A percentile compares a stretch with the other conserved stretches of the same genome.
phyloP scores from a whole-genome alignment of 2,888 invertebrate species.

The Apoda limacodes region DNA sequence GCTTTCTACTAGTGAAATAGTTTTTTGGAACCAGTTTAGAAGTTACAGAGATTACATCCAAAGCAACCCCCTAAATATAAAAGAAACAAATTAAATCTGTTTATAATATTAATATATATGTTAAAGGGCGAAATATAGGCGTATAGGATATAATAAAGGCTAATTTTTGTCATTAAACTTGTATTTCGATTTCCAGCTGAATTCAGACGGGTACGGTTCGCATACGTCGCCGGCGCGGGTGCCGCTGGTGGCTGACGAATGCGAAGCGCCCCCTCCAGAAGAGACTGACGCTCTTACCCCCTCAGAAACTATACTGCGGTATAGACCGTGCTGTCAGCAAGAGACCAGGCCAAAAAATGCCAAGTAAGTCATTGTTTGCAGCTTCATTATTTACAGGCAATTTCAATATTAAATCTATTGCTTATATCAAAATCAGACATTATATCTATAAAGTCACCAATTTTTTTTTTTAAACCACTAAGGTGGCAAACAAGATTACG shows the following conservation, averaged over 20 bases:
- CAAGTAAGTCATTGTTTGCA: too few species aligned
- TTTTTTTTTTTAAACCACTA: too few species aligned
- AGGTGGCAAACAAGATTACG: too few species aligned
- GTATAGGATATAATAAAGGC: constrained; percentile 1
- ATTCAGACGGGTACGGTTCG: constrained; percentile 87
- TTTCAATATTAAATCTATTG: too few species aligned
- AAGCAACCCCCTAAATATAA: too few species aligned
- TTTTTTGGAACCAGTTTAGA: too few species aligned
- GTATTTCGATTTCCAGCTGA: constrained; percentile 75
- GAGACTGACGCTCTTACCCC: constrained; percentile 73
- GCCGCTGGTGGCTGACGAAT: constrained; percentile 81
- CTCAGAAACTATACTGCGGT: constrained; percentile 48
- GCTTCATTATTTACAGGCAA: too few species aligned
- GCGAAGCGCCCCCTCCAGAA: constrained; percentile 76
- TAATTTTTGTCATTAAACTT: constrained; percentile 9
- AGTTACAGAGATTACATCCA: too few species aligned
- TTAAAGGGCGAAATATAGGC: not conserved
- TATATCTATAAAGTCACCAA: too few species aligned
- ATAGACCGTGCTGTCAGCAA: constrained; percentile 59
- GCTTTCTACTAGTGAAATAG: too few species aligned
- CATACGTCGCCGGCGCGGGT: constrained; percentile 88
- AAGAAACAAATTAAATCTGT: too few species aligned
- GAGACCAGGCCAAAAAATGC: constrained; percentile 85
- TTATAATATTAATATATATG: constrained; percentile 7
- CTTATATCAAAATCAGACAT: too few species aligned